Conservation (phyloP, 1,140 invertebrate genomes). For the Dendrolimus kikuchii region DNA sequence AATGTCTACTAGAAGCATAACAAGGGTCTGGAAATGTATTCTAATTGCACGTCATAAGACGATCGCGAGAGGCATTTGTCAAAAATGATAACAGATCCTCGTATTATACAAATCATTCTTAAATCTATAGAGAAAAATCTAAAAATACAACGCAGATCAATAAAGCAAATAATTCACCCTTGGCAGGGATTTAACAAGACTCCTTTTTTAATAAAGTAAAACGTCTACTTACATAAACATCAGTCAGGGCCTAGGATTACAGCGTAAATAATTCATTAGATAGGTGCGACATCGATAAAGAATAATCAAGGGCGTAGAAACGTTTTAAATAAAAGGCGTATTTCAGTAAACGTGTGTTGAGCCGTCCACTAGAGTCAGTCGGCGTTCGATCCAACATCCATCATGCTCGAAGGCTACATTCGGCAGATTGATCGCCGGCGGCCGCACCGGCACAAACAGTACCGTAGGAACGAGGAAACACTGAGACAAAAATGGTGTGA, state of each 20-base stretch:
- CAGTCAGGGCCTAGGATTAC: constrained; percentile 21
- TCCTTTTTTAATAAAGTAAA: constrained; percentile 11
- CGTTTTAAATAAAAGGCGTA: constrained; percentile 19
- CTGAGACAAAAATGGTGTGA: constrained; percentile 65
- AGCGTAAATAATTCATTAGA: constrained; percentile 40
- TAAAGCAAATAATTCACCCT: neutral
- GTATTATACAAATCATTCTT: no score
- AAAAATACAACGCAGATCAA: no score
- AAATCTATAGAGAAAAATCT: no score
- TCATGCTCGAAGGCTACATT: constrained; percentile 49
- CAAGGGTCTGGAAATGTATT: no score
- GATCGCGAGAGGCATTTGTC: no score
- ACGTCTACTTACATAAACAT: constrained; percentile 28
- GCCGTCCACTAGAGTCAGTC: constrained; percentile 14
- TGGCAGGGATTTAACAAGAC: constrained; percentile 9
- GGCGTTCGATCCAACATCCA: constrained; percentile 42
- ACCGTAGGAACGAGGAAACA: constrained; percentile 31
- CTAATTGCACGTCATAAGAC: no score
- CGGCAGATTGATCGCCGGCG: constrained; percentile 55
- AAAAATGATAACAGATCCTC: no score
- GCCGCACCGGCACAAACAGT: constrained; percentile 37
- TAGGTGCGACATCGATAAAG: constrained; percentile 11
- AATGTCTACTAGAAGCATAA: no score
- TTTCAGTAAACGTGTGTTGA: constrained; percentile 12
- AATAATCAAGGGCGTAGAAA: constrained; percentile 15